Base-by-base conservation (phyloP, 2,888 invertebrate genomes). In the Drosophila pullipes region DNA sequence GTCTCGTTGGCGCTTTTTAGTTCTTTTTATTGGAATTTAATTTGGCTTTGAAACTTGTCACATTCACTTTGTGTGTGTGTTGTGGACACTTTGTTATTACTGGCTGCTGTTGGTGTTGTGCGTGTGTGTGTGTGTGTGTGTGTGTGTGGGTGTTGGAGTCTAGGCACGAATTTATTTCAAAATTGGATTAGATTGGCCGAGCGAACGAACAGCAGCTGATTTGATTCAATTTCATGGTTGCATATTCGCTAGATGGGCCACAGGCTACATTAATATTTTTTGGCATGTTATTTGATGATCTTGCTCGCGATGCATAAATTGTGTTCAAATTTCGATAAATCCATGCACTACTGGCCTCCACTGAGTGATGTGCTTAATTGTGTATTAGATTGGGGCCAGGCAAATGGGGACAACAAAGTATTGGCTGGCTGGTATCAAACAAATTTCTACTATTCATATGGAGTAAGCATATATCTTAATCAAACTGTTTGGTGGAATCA, bases 181-280 rank as follows among this genome's bases (percentile, higher is more conserved):
- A 90, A 87, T 87, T 87, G 84, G 89, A 90, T 87, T 87, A 90
- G 82, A 89, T 86, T 85, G 88, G 85, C 74, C 53, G 64, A 71
- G 69, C 72, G 60, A 62, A 35, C 60, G 82, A 73, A 65, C 85
- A 74, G 89, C 76, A 82, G 90, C 87, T 80, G 86, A 85, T 87
- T 87, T 85, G 86, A 87, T 90, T 87, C 86, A 82, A 85, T 89
- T 87, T 85, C 55, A 69, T 54, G 69, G 63, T 55, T 78, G 78
- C 74, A 70, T 61, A 72, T 73, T 71, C 54, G 65, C 35, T 60
- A 55, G 59, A 30, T 28, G 33, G 53, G 68, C 73, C 77, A 89
- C 75, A 71, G 76, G 74, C 77, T 75, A 41, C 13, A 16, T 31
- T 18, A 18, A 9, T 6, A 4, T 4, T 0, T 82, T 87, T 81